phyloP scores from a whole-genome alignment of 2,113 vertebrate species.

The Lathamus discolor region DNA sequence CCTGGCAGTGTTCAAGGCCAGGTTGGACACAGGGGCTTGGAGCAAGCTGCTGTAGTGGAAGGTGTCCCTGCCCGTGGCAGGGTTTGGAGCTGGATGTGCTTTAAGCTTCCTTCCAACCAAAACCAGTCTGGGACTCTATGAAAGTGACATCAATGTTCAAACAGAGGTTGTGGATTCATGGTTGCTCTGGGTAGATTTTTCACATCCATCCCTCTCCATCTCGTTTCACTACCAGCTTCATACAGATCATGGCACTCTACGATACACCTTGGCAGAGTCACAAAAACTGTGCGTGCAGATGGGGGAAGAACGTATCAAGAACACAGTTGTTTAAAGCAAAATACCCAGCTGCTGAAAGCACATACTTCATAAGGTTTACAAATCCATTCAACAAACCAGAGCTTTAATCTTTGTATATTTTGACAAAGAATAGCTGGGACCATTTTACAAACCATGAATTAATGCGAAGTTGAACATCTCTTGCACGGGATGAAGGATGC shows the following conservation, averaged over 20 bases:
- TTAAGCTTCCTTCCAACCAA: not conserved
- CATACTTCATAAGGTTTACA: slow-evolving; percentile 14
- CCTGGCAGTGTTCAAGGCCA: not conserved
- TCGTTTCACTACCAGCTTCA: not conserved
- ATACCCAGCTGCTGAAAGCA: slow-evolving; percentile 32
- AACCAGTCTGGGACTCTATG: not conserved
- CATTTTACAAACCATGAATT: not conserved
- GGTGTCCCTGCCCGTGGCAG: not conserved
- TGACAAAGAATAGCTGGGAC: not conserved
- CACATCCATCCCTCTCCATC: not conserved
- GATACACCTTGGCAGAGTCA: not conserved
- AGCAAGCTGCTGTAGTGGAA: not conserved
- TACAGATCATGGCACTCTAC: not conserved
- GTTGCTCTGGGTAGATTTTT: not conserved
- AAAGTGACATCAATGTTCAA: not conserved
- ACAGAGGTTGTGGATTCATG: not conserved
- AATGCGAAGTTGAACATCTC: not conserved
- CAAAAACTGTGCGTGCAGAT: not conserved
- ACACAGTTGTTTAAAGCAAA: slow-evolving; percentile 6
- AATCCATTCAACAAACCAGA: not conserved
- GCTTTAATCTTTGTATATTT: slow-evolving; percentile 28
- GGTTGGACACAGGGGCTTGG: not conserved
- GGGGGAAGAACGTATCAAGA: not conserved
- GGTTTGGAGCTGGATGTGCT: not conserved
- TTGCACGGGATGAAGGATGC: not conserved